Base-by-base conservation (phyloP, 2,113 vertebrate species). In the Telmatochromis brachygnathus region DNA sequence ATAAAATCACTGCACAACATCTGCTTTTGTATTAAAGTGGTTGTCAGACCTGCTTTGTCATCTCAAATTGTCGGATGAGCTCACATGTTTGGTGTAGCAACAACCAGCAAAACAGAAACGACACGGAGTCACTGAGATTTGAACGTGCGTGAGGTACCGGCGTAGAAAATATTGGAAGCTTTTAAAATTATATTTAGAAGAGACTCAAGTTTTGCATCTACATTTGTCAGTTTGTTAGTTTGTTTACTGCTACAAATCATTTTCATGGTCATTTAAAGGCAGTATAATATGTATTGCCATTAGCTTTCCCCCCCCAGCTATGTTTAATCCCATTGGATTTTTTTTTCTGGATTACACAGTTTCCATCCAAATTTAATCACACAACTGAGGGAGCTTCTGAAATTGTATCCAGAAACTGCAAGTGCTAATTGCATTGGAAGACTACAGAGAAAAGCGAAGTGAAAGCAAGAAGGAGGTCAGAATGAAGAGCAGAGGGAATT, bases 381-480 rank as follows among this genome's bases (percentile, higher is more conserved):
- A 83, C 19, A 55, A 62, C 82, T 51, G 35, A 42, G 17, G 3
- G 11, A 58, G 30, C 56, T 47, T 83, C 81, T 84, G 85, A 86
- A 88, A 51, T 55, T 65, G 4, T 30, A 12, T 4, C 42, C 35
- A n/a, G 53, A 84, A 90, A 75, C 33, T 70, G 11, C 0, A 87
- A 85, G 83, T 28, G 77, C 80, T 92, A 90, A 92, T 94, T 91
- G 23, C 53, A 10, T 13, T 84, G 65, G 54, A 77, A 62, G 28
- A 84, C 51, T 75, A 68, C 33, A 30, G 75, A 87, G 56, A 82
- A 75, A 80, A 89, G 85, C 2, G 54, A 90, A 91, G 51, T 79
- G 75, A 86, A 88, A 87, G 81, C 60, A 89, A 93, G 45, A 94
- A 95, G 45, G 91, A 95, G 94, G 93, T 95, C 92, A 93, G 81